Base-by-base conservation (phyloP, 35 echinoderm and acorn worm species). In the Chiridota heheva region DNA sequence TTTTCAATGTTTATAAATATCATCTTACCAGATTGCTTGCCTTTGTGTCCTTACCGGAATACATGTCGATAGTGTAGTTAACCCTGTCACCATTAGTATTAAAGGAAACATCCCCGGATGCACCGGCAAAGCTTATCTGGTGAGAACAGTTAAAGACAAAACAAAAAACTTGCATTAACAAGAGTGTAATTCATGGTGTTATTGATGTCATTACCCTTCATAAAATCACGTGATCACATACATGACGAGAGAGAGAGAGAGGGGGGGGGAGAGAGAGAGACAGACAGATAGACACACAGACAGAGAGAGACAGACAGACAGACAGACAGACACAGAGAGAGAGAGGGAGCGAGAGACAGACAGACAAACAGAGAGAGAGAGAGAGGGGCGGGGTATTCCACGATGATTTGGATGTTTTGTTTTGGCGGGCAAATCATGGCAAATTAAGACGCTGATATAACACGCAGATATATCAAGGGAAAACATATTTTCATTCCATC, bases 41-140 rank as follows among this genome's bases (percentile, higher is more conserved):
- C n/a, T 85, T 74, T 36, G 70, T 67, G 83, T 91, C 82, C 59
- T 84, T 95, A 15, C 91, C 91, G 22, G 67, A 58, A 45, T 72
- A 85, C 26, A 89, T 79, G 34, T 73, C 77, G 12, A 95, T 70
- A 4, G 91, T 89, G 74, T 95, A 95, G 58, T 95, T 95, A 1
- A 95, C 86, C 38, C 91, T 67, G 40, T 95, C 86, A 25, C 86
- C 86, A 18, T 89, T 6, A 2, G 27, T 43, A 18, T 95, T 76
- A 49, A 95, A 95, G 17, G 91, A 76, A 22, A 95, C 72, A 36
- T 95, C 86, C 35, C 91, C 91, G 20, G 79, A 84, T 24, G 71
- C 42, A 7, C 91, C 85, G 44, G 83, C 70, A 44, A 80, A 72
- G 26, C 36, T 51, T 36, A 85, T 55, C 88, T 91, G 53, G 2